Percentiles rank a stretch among this genome's conserved stretches.
Conservation (phyloP, 2,888 invertebrate genomes). For the Conus canariensis region DNA sequence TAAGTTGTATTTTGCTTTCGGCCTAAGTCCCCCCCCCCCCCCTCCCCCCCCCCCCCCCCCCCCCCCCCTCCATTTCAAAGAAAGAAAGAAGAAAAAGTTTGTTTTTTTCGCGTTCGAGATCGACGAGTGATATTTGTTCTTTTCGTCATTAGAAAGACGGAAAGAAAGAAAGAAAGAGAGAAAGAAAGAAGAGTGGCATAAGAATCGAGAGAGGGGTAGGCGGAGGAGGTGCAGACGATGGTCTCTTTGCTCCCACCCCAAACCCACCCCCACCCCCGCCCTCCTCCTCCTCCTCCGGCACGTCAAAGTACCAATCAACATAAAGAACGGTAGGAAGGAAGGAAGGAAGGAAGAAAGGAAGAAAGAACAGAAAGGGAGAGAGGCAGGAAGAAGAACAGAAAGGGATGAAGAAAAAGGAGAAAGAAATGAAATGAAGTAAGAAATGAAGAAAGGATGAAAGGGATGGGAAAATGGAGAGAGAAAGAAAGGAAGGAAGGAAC, state of each 20-base stretch:
- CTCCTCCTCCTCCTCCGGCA: constrained; percentile 85
- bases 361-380: background rate
- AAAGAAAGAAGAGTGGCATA: background rate
- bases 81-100: too few relatives aligned
- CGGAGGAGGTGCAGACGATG: too few relatives aligned
- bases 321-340: background rate
- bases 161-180: background rate
- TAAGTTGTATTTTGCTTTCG: too few relatives aligned
- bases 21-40: too few relatives aligned
- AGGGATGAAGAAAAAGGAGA: background rate
- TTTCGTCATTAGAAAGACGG: background rate
- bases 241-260: constrained; percentile 91
- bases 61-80: too few relatives aligned
- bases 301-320: too few relatives aligned
- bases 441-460: background rate
- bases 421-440: background rate
- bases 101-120: too few relatives aligned
- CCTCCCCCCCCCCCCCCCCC: too few relatives aligned
- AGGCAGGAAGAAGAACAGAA: background rate
- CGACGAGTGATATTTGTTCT: too few relatives aligned
- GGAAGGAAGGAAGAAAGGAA: background rate
- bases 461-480: background rate
- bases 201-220: too few relatives aligned
- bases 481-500: background rate
- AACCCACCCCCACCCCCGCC: constrained; percentile 94